Conservation (phyloP, 2,113 vertebrate species). For the Pica pica region DNA sequence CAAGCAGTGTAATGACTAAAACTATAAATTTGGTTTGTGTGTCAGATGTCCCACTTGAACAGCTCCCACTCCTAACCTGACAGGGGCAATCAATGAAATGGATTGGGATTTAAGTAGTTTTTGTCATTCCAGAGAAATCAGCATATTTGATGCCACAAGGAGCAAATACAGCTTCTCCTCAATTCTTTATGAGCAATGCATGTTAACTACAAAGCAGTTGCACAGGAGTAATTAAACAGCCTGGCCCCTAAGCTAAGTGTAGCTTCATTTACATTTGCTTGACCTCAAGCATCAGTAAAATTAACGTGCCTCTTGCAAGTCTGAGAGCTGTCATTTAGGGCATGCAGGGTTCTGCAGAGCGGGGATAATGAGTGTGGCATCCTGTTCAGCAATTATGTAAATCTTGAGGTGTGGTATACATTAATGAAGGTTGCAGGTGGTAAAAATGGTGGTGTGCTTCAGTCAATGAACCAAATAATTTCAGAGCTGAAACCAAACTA, state of each 20-base stretch:
- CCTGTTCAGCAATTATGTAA: background rate
- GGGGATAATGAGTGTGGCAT: background rate
- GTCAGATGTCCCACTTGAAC: background rate
- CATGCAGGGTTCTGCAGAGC: background rate
- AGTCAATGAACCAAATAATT: background rate
- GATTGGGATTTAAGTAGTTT: background rate
- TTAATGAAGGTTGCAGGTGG: background rate
- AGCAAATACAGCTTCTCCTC: background rate
- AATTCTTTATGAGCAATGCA: background rate
- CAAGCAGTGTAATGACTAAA: background rate
- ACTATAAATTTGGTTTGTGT: background rate
- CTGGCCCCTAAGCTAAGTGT: background rate
- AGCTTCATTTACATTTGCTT: background rate
- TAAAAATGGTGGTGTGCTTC: background rate
- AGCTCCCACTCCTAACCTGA: rapidly evolving
- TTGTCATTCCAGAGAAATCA: background rate
- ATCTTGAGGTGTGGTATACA: background rate
- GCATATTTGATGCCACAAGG: background rate
- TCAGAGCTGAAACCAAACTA: background rate
- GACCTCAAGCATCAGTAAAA: background rate
- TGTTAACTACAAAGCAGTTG: background rate
- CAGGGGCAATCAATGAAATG: background rate
- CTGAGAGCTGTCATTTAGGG: background rate
- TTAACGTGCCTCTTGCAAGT: background rate
- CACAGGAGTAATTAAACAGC: background rate